Conservation (phyloP, 2,113 vertebrate species). For the Nannobrachium achirus region DNA sequence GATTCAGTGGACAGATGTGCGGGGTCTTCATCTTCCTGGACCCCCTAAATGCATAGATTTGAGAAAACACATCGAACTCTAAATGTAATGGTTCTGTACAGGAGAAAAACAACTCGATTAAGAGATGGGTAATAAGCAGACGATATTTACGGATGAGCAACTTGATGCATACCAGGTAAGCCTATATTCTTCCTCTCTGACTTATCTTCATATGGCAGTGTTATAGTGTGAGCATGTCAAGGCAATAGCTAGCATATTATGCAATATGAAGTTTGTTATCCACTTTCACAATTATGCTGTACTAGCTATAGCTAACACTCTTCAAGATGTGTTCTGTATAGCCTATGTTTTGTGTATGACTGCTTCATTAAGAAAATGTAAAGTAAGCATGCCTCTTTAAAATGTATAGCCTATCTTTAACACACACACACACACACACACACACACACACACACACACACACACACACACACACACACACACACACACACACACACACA, state of each 20-base stretch:
- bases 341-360: too few relatives aligned
- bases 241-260: not conserved
- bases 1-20: slow-evolving; percentile 57
- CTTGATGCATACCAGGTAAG: slow-evolving; percentile 95
- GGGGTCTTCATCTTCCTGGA: slow-evolving; percentile 66
- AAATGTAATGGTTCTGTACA: slow-evolving; percentile 82
- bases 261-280: too few relatives aligned
- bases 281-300: too few relatives aligned
- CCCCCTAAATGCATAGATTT: slow-evolving; percentile 83
- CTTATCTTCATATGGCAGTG: not conserved
- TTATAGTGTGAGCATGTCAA: not conserved
- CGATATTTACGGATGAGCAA: slow-evolving; percentile 96
- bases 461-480: too few relatives aligned
- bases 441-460: too few relatives aligned
- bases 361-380: too few relatives aligned
- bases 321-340: too few relatives aligned
- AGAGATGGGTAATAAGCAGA: slow-evolving; percentile 97
- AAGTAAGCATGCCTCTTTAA: too few relatives aligned
- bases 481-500: too few relatives aligned
- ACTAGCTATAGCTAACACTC: too few relatives aligned
- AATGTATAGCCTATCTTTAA: too few relatives aligned
- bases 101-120: slow-evolving; percentile 79
- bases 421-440: too few relatives aligned
- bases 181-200: not conserved
- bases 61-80: slow-evolving; percentile 76